Conservation (phyloP, 2,888 invertebrate species). For the Euplexia lucipara region DNA sequence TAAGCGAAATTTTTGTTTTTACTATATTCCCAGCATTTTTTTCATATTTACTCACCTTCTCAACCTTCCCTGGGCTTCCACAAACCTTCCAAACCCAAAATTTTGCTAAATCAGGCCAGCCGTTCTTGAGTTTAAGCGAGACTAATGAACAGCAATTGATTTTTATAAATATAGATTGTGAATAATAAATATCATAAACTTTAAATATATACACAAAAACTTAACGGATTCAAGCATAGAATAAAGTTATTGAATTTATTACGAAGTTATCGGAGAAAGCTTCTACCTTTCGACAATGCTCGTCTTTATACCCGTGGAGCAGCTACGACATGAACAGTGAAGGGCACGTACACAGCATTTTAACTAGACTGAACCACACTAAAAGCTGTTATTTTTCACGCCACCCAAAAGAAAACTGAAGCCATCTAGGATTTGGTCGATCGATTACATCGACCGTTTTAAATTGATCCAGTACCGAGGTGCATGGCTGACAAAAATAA, state of each 20-base stretch:
- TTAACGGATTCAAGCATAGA: too few relatives aligned
- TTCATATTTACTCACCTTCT: too few relatives aligned
- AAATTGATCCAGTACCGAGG: neutral
- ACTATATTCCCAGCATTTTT: too few relatives aligned
- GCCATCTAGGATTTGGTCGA: neutral
- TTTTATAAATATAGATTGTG: too few relatives aligned
- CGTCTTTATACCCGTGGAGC: slow-evolving; percentile 5
- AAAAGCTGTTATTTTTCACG: slow-evolving; percentile 39
- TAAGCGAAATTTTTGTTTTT: too few relatives aligned
- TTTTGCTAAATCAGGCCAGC: too few relatives aligned
- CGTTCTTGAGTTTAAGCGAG: too few relatives aligned
- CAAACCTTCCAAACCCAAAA: too few relatives aligned
- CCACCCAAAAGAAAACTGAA: slow-evolving; percentile 11
- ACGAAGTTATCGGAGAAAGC: neutral
- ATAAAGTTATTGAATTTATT: neutral
- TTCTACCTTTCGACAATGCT: slow-evolving; percentile 10
- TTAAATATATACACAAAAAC: too few relatives aligned
- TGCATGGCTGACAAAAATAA: neutral
- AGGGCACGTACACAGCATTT: slow-evolving; percentile 27
- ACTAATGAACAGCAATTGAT: too few relatives aligned
- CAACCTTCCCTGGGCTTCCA: too few relatives aligned
- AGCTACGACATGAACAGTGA: neutral
- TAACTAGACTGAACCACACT: slow-evolving; percentile 22
- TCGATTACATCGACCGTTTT: slow-evolving; percentile 1
- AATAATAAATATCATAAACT: too few relatives aligned